Evolutionary conservation across 2,888 invertebrate genomes (phyloP), one percentile per base, ranked within the genome.

Genomic region (Tetramorium bicarinatum): DNA sequence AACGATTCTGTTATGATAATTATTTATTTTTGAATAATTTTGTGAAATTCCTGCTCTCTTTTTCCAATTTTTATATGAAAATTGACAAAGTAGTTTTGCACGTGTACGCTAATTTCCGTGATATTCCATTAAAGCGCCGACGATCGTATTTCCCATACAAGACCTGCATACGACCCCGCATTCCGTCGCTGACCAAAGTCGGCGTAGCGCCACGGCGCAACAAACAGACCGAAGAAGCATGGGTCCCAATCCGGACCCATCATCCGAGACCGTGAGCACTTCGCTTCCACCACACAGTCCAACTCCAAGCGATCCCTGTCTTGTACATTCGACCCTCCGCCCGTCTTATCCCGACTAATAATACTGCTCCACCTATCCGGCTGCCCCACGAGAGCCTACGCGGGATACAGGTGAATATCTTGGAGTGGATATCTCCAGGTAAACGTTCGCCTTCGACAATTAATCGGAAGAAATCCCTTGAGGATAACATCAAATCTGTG

Each of bases 271-370:
- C n/a, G 29, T 54, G 52, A 49, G 21, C 21, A 61, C 82, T 59
- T 67, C 66, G 67, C 41, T 71, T 56, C 56, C 49, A 72, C 71
- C 83, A 66, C 66, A 49, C 83, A 34, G 66, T 85, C 85, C 83
- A 85, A 77, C 83, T 83, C 83, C 83, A 77, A 49, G 76, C 83
- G 67, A 83, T 76, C 52, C 69, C 47, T 47, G 67, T 62, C 76
- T 72, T 79, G 64, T 71, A 79, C 47, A 67, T 74, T 54, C 61
- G 18, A 64, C 41, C 61, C 59, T 72, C 72, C 71, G n/a, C 38
- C 82, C 81, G 59, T 67, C 47, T 59, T 49, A 38, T 81, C 62
- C 52, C 62, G 52, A 21, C 77, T 81, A 86, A 84, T 84, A 86
- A 86, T 67, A 64, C 61, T 67, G 59, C 54, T 84, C 82, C 74